Percentiles rank a stretch among this genome's conserved stretches.
phyloP scores from a whole-genome alignment of 1,140 invertebrate genomes.

The Aphelinus atriplicis region DNA sequence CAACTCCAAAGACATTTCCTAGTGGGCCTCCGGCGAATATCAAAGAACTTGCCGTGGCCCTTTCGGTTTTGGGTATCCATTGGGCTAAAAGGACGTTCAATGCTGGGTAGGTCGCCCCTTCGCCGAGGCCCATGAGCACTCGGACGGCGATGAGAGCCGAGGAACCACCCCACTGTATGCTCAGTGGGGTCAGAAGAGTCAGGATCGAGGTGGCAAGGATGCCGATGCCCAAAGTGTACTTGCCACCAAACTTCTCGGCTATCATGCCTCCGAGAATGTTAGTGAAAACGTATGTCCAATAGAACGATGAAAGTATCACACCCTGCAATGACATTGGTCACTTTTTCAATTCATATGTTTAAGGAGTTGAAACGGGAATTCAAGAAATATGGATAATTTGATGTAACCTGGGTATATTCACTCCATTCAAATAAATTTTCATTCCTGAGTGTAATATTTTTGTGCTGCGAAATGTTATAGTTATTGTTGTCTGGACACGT shows the following conservation, averaged over 20 bases:
- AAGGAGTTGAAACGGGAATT: neutral
- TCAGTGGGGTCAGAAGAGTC: neutral
- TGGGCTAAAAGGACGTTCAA: neutral
- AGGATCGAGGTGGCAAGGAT: slow-evolving; percentile 3
- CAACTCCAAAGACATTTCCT: slow-evolving; percentile 76
- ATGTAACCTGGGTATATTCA: slow-evolving; percentile 40
- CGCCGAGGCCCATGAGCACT: slow-evolving; percentile 18
- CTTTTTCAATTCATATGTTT: too few species aligned
- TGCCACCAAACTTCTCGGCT: slow-evolving; percentile 5
- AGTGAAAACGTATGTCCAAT: slow-evolving; percentile 21
- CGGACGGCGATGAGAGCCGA: neutral
- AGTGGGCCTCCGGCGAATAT: neutral
- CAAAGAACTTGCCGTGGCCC: neutral
- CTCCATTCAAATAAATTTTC: slow-evolving; percentile 46
- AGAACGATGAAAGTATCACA: slow-evolving; percentile 22
- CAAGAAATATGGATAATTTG: neutral
- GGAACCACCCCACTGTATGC: neutral
- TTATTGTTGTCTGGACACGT: slow-evolving; percentile 10
- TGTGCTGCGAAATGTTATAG: neutral
- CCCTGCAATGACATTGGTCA: slow-evolving; percentile 47
- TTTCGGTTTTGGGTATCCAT: slow-evolving; percentile 16
- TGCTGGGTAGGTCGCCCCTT: slow-evolving; percentile 5
- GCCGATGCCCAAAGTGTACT: slow-evolving; percentile 5
- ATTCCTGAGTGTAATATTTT: neutral
- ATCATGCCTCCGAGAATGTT: slow-evolving; percentile 2